Conservation (phyloP, 2,888 invertebrate species). For the Philhelius pedissequus region DNA sequence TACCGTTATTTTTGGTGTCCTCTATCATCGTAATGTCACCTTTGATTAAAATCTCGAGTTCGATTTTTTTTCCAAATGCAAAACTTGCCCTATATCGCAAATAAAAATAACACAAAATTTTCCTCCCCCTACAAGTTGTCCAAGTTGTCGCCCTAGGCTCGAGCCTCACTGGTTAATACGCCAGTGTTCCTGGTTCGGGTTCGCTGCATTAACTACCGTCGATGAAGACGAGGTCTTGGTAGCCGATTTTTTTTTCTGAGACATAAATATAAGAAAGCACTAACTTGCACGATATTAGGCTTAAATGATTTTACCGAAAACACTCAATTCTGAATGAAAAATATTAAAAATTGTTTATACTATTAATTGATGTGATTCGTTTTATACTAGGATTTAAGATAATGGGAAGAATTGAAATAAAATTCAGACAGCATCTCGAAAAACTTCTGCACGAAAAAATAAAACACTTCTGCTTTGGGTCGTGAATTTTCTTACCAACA, state of each 20-base stretch:
- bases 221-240: slow-evolving; percentile 44
- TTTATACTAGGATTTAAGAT: slow-evolving; percentile 14
- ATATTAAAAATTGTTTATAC: neutral
- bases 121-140: too few relatives aligned
- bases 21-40: too few relatives aligned
- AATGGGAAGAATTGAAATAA: slow-evolving; percentile 17
- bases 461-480: slow-evolving; percentile 51
- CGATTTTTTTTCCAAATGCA: too few relatives aligned
- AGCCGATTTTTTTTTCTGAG: slow-evolving; percentile 36
- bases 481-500: slow-evolving; percentile 54
- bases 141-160: too few relatives aligned
- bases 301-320: neutral
- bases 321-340: neutral
- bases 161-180: too few relatives aligned
- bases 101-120: too few relatives aligned
- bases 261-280: neutral
- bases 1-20: too few relatives aligned
- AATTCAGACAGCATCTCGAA: slow-evolving; percentile 54
- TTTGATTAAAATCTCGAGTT: too few relatives aligned
- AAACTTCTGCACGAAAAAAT: slow-evolving; percentile 56
- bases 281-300: neutral
- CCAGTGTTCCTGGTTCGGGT: slow-evolving; percentile 23
- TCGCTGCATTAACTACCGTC: slow-evolving; percentile 16
- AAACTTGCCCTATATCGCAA: too few relatives aligned
- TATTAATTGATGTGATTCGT: neutral